phyloP scores from a whole-genome alignment of 2,797 vertebrate species.

The Scolopax bukidnonensis region DNA sequence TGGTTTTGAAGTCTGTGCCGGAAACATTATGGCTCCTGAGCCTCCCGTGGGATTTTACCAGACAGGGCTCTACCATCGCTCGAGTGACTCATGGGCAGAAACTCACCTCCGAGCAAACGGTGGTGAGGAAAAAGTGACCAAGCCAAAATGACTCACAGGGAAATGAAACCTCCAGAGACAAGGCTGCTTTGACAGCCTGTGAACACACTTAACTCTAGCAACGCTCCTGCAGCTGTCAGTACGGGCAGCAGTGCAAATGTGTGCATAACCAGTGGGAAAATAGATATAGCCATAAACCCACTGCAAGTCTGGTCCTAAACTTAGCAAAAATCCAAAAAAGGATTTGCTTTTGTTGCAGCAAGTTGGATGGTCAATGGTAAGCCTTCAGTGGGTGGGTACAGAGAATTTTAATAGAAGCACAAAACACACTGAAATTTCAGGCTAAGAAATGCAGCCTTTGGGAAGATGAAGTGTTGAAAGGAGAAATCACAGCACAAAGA shows the following conservation, averaged over 20 bases:
- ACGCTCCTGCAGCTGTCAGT: not conserved
- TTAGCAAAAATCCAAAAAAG: not conserved
- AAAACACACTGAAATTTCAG: not conserved
- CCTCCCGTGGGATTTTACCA: not conserved
- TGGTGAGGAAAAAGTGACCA: slow-evolving; percentile 1
- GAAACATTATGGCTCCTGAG: not conserved
- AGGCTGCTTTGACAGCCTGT: slow-evolving; percentile 20
- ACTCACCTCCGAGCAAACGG: not conserved
- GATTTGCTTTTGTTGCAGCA: not conserved
- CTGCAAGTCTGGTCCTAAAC: not conserved
- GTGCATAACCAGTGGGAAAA: not conserved
- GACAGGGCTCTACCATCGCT: not conserved
- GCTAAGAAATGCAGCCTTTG: not conserved
- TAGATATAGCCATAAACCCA: not conserved
- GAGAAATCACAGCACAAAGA: not conserved
- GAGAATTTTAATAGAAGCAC: not conserved
- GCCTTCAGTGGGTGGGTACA: not conserved
- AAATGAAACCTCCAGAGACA: slow-evolving; percentile 7
- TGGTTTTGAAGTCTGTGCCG: slow-evolving; percentile 9
- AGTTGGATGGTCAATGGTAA: not conserved
- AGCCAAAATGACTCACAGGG: slow-evolving; percentile 46
- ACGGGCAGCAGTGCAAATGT: not conserved
- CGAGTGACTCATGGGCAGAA: slow-evolving; percentile 19
- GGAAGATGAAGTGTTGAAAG: not conserved
- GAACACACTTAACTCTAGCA: not conserved